phyloP scores from a whole-genome alignment of 1,140 invertebrate genomes.

The Pachyrhynchus sulphureomaculatus region DNA sequence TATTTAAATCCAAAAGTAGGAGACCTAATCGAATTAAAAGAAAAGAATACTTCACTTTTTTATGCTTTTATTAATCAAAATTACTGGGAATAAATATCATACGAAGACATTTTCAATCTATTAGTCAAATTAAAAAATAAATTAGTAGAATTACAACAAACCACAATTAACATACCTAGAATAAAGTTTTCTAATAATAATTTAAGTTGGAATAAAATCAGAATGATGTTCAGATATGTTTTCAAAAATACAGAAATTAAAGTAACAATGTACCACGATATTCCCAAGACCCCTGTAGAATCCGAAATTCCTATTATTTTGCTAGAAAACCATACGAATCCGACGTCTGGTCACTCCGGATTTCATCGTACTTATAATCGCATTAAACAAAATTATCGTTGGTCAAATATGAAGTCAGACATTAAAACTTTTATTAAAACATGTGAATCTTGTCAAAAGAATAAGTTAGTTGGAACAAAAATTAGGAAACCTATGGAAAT shows the following conservation, averaged over 20 bases:
- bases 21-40: background rate
- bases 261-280: constrained; percentile 2
- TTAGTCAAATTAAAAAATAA: background rate
- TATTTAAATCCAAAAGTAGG: background rate
- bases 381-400: constrained; percentile 46
- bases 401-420: constrained; percentile 47
- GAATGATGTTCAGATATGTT: background rate
- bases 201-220: background rate
- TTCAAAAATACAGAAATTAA: constrained; percentile 2
- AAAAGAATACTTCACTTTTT: too few relatives aligned
- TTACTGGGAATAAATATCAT: background rate
- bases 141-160: background rate
- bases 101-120: background rate
- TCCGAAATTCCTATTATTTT: background rate
- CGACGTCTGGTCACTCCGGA: constrained; percentile 1
- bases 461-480: constrained; percentile 21
- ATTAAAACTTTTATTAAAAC: constrained; percentile 46
- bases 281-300: background rate
- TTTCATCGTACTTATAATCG: background rate
- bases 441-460: constrained; percentile 32
- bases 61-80: background rate
- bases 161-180: background rate
- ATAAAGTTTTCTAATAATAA: background rate
- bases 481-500: constrained; percentile 21
- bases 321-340: constrained; percentile 1